Evolutionary conservation across 2,113 vertebrate genomes (phyloP).

Genomic region (Marmota monax): DNA sequence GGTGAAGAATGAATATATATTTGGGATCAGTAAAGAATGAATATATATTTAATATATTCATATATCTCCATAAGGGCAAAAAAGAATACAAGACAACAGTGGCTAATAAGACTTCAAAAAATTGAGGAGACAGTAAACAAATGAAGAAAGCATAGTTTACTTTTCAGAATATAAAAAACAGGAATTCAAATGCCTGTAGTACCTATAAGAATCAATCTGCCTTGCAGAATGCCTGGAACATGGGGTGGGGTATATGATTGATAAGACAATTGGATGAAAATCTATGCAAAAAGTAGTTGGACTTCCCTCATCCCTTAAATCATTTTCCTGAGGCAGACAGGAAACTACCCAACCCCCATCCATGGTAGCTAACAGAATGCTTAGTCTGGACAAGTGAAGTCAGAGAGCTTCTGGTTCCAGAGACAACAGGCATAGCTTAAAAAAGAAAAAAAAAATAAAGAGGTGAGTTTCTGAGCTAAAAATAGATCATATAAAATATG

Average conservation of each 20-base stretch:
- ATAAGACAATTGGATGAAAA: background rate
- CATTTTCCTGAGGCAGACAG: background rate
- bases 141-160: background rate
- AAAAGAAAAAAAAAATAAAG: background rate
- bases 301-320: background rate
- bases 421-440: background rate
- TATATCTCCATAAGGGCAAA: background rate
- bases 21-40: too few relatives aligned
- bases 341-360: background rate
- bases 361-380: background rate
- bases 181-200: background rate
- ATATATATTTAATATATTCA: too few relatives aligned
- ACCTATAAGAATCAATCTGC: background rate
- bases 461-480: background rate
- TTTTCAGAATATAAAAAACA: background rate
- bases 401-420: background rate
- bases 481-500: background rate
- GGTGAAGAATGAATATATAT: background rate
- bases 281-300: background rate
- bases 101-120: background rate
- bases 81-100: background rate
- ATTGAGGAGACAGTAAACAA: background rate
- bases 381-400: background rate
- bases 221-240: background rate
- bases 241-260: background rate